phyloP scores from a whole-genome alignment of 2,797 vertebrate genomes.

The Tapirus indicus region DNA sequence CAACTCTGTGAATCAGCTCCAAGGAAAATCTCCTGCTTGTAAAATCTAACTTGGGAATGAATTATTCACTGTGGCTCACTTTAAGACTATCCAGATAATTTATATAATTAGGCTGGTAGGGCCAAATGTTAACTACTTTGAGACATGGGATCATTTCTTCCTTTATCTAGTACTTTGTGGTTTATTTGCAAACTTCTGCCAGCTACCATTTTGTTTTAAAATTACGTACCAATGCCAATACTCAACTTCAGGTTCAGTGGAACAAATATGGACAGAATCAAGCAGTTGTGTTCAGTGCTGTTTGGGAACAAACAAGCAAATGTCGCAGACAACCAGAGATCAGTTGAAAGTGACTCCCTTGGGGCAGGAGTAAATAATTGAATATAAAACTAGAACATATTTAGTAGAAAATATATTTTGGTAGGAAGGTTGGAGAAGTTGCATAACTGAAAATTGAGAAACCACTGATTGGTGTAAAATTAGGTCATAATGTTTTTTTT shows the following conservation, averaged over 20 bases:
- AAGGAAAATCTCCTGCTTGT: background rate
- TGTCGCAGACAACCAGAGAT: background rate
- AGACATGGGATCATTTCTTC: background rate
- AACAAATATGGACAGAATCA: background rate
- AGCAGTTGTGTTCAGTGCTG: background rate
- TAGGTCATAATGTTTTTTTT: no score
- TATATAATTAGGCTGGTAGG: background rate
- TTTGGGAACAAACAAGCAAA: conserved; percentile 32
- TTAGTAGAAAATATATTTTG: background rate
- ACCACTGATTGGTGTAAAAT: background rate
- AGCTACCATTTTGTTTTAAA: conserved; percentile 10
- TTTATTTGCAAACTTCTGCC: background rate
- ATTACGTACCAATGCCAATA: background rate
- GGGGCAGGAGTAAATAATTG: background rate
- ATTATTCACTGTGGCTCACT: background rate
- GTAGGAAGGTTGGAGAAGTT: background rate
- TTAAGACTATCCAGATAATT: background rate
- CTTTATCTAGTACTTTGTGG: background rate
- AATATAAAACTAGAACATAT: background rate
- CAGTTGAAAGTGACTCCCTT: background rate
- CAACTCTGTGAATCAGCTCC: background rate
- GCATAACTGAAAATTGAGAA: background rate
- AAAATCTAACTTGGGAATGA: background rate
- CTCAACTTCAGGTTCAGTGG: background rate
- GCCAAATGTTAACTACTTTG: conserved; percentile 4